Conservation (phyloP, 2,113 vertebrate genomes). For the Malaclemys terrapin region DNA sequence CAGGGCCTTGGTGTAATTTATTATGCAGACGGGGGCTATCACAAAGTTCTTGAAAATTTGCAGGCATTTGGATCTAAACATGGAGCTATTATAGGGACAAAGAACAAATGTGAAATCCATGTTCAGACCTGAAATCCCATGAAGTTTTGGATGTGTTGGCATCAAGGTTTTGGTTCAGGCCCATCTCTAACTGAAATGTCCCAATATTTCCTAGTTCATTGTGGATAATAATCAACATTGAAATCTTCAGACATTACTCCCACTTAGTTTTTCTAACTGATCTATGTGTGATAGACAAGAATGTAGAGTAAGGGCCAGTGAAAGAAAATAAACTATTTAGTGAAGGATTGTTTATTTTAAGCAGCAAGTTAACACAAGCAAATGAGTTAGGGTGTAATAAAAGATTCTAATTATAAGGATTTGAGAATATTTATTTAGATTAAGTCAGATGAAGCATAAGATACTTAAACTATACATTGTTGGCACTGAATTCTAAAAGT, state of each 20-base stretch:
- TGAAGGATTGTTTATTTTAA: neutral
- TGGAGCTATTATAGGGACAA: neutral
- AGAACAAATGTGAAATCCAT: neutral
- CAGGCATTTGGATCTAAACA: neutral
- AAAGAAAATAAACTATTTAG: neutral
- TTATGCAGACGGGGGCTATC: neutral
- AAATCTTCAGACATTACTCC: neutral
- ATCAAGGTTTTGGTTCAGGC: neutral
- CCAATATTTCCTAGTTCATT: neutral
- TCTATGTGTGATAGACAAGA: neutral
- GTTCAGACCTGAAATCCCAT: neutral
- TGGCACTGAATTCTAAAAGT: neutral
- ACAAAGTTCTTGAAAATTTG: neutral
- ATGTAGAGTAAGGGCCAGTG: neutral
- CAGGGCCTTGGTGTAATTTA: neutral
- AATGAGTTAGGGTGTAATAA: neutral
- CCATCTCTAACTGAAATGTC: neutral
- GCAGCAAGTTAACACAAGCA: neutral
- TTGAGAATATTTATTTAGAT: neutral
- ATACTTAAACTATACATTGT: neutral
- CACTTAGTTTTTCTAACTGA: neutral
- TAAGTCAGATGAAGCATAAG: neutral
- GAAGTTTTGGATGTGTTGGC: neutral
- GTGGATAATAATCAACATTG: neutral
- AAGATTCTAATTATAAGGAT: neutral